Evolutionary conservation across 2,113 vertebrate genomes (phyloP).

Genomic region (Misgurnus anguillicaudatus): DNA sequence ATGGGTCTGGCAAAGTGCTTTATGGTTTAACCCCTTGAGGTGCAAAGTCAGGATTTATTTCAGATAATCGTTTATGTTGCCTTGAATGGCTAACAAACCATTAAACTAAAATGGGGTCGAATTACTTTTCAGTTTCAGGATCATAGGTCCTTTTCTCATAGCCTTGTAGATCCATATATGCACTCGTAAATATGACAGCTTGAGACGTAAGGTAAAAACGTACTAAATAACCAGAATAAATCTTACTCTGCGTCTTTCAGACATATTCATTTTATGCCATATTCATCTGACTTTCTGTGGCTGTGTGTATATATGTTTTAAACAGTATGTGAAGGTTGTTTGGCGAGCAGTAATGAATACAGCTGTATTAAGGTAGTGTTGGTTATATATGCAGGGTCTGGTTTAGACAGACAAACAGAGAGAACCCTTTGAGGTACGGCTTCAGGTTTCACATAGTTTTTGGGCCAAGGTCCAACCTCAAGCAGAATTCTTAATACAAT

Average conservation of each 20-base stretch:
- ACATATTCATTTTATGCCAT: conserved; percentile 30
- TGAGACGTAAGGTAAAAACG: too few relatives aligned
- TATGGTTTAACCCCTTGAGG: conserved; percentile 57
- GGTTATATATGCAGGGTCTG: background rate
- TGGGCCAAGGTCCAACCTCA: conserved; percentile 68
- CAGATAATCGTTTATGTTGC: background rate
- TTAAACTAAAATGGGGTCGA: background rate
- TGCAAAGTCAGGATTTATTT: background rate
- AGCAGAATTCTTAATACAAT: conserved; percentile 75
- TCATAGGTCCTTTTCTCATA: conserved; percentile 1
- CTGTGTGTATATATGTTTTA: conserved; percentile 14
- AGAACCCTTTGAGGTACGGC: conserved; percentile 60
- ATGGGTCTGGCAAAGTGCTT: conserved; percentile 71
- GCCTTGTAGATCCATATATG: too few relatives aligned
- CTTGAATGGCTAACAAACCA: background rate
- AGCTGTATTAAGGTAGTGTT: background rate
- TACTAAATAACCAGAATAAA: conserved; percentile 61
- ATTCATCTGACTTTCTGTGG: background rate
- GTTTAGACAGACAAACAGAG: conserved; percentile 25
- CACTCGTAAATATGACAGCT: too few relatives aligned
- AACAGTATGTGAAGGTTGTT: background rate
- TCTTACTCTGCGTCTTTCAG: conserved; percentile 59
- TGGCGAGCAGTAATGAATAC: background rate
- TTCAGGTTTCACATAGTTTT: conserved; percentile 67
- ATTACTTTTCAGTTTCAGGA: background rate